Evolutionary conservation across 2,113 vertebrate species (phyloP).

Genomic region (Micromys minutus): DNA sequence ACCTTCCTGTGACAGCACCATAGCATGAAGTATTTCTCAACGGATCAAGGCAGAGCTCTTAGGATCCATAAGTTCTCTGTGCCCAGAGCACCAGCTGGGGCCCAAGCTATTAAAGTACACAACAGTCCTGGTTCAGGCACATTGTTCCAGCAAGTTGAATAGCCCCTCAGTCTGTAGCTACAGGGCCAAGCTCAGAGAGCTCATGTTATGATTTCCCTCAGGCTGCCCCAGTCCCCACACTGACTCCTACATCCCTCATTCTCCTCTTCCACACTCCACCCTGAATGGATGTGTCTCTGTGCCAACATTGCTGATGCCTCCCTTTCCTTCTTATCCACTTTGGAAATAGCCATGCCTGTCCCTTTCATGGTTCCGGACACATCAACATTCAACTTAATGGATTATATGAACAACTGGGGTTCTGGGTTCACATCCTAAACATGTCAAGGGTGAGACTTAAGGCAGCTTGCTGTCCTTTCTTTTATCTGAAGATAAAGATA

Average conservation of each 20-base stretch:
- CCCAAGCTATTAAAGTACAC: background rate
- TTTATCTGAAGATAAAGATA: background rate
- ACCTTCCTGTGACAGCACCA: background rate
- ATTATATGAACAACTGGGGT: background rate
- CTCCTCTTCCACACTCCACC: background rate
- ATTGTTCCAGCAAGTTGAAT: background rate
- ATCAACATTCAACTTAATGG: background rate
- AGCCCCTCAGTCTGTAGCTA: too few relatives aligned
- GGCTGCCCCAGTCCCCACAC: background rate
- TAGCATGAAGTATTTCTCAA: background rate
- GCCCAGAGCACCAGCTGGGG: background rate
- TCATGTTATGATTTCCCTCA: background rate
- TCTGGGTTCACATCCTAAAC: background rate
- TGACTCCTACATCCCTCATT: background rate
- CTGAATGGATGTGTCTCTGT: background rate
- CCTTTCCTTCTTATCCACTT: background rate
- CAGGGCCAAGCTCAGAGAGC: background rate
- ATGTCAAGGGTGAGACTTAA: background rate
- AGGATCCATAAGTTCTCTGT: background rate
- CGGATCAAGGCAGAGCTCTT: background rate
- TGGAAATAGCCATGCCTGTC: background rate
- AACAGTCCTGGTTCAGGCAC: background rate
- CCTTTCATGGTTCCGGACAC: background rate
- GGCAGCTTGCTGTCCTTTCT: background rate
- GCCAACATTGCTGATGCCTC: background rate